Percentiles rank a stretch among this genome's conserved stretches.
phyloP scores from a whole-genome alignment of 2,113 vertebrate genomes.

The Phylloscopus trochiloides region DNA sequence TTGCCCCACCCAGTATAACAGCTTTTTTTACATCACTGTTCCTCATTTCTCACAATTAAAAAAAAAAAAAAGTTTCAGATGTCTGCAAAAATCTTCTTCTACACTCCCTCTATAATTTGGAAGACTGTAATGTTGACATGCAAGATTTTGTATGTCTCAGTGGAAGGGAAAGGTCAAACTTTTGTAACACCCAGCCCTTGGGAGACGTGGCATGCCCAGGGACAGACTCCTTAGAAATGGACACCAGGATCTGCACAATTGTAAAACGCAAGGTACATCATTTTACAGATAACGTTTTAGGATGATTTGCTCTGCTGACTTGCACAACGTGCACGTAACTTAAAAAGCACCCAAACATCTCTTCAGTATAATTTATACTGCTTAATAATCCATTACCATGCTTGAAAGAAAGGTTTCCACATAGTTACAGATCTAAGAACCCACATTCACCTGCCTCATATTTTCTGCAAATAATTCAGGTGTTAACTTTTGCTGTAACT shows the following conservation, averaged over 20 bases:
- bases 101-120: neutral
- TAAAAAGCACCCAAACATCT: neutral
- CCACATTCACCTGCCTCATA: neutral
- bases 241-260: neutral
- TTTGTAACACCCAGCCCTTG: fast-evolving
- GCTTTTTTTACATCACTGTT: neutral
- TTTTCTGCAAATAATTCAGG: neutral
- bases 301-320: neutral
- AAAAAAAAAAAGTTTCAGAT: neutral
- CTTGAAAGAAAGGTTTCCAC: neutral
- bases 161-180: neutral
- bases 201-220: neutral
- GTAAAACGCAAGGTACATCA: neutral
- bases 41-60: neutral
- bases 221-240: neutral
- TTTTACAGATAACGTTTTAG: neutral
- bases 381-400: neutral
- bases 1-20: neutral
- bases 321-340: neutral
- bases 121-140: neutral
- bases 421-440: neutral
- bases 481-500: neutral
- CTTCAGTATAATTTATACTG: neutral
- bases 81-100: neutral
- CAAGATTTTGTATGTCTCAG: neutral